Conservation (phyloP, 2,888 invertebrate genomes). For the Tanypteryx hageni region DNA sequence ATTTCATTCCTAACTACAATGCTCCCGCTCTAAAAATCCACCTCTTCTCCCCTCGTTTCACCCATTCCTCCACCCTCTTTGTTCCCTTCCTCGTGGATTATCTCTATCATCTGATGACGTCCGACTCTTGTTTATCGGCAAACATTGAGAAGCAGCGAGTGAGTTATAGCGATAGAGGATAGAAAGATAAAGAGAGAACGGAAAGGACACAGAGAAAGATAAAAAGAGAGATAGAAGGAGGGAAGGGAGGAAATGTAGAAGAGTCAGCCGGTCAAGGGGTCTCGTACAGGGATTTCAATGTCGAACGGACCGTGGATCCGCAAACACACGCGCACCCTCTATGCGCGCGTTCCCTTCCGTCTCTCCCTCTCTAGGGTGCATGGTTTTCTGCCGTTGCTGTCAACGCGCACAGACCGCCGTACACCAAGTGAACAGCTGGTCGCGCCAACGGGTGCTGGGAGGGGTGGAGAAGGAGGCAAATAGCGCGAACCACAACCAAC, state of each 20-base stretch:
- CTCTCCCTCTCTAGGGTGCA: too few relatives aligned
- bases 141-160: not conserved
- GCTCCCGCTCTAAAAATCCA: not conserved
- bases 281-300: not conserved
- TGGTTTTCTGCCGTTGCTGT: not conserved
- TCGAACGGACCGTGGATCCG: not conserved
- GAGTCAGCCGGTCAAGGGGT: not conserved
- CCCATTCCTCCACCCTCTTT: not conserved
- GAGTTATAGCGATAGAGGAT: not conserved
- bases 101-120: not conserved
- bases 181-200: too few relatives aligned
- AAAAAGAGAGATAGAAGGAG: not conserved
- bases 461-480: too few relatives aligned
- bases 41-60: not conserved
- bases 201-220: too few relatives aligned
- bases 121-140: constrained; percentile 1
- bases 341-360: not conserved
- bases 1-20: constrained; percentile 50
- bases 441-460: not conserved
- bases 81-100: not conserved
- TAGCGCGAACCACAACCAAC: too few relatives aligned
- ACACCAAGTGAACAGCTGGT: not conserved
- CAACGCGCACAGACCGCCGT: not conserved
- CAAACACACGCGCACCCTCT: not conserved
- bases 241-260: not conserved